Base-by-base conservation (phyloP, 2,797 vertebrate species). In the Myoxocephalus aenaeus region DNA sequence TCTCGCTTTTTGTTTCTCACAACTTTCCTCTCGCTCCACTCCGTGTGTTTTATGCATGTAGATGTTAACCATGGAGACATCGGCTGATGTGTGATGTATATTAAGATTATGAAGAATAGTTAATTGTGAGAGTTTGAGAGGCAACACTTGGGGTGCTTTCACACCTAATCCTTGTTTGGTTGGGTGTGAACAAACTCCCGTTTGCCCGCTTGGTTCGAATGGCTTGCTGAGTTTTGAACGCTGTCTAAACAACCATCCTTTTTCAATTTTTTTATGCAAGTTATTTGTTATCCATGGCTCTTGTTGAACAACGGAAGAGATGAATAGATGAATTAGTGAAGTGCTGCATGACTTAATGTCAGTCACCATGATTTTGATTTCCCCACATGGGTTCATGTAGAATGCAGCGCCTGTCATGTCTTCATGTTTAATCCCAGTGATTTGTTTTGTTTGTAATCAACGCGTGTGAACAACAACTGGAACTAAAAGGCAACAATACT, bases 1-100 rank as follows among this genome's bases (percentile, higher is more conserved):
- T 63, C 51, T 58, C 65, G 32, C 29, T 72, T 87, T 86, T 86
- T 80, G 62, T 84, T 84, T 83, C 59, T 58, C 50, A 53, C 54
- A 82, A 84, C 77, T 85, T 86, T 80, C 4, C 42, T 79, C 44
- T 72, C 54, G 14, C 12, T 20, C 27, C 48, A 5, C 34, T 38
- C 48, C 58, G 17, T 27, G 29, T 48, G 36, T 53, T 32, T 29
- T n/a, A 6, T 12, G 29, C 62, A 65, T 61, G 18, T 29, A 40
- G 34, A 58, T 50, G 54, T 66, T 34, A 71, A 42, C 48, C n/a
- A 2, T 7, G 14, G 38, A 32, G 17, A 36, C 50, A 44, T n/a
- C 14, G 42, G 40, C 51, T 7, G 25, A 9, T 38, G 36, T 64
- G 46, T 53, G 54, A 66, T 65, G 58, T 44, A 18, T 54, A 1